Conservation (phyloP, 2,797 vertebrate genomes). For the Coreius guichenoti region DNA sequence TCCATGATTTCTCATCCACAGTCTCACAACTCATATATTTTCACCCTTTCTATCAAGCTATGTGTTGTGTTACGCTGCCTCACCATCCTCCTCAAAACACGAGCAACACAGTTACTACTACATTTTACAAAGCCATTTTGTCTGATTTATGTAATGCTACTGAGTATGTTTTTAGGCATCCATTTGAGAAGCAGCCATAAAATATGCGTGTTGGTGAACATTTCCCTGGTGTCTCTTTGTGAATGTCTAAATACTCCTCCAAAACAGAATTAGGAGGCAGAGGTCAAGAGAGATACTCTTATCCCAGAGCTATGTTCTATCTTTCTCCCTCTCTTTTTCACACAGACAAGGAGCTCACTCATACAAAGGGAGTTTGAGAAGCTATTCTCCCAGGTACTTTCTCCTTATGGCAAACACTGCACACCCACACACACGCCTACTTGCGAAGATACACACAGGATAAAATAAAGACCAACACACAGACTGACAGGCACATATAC, state of each 20-base stretch:
- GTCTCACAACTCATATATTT: slow-evolving; percentile 52
- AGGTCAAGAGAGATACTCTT: slow-evolving; percentile 58
- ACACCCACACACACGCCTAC: slow-evolving; percentile 59
- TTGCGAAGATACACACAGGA: slow-evolving; percentile 40
- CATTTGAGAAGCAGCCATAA: slow-evolving; percentile 32
- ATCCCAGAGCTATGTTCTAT: slow-evolving; percentile 51
- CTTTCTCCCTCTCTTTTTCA: slow-evolving; percentile 17
- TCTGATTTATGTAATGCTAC: slow-evolving; percentile 23
- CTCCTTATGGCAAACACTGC: slow-evolving; percentile 58
- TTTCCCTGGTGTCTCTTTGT: slow-evolving; percentile 35
- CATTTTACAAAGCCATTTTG: slow-evolving; percentile 18
- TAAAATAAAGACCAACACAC: slow-evolving; percentile 45
- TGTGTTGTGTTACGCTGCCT: slow-evolving; percentile 56
- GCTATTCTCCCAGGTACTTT: slow-evolving; percentile 59
- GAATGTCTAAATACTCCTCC: slow-evolving; percentile 39
- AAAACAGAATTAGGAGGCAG: slow-evolving; percentile 48
- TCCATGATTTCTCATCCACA: slow-evolving; percentile 47
- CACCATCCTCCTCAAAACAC: slow-evolving; percentile 48
- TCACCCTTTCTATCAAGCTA: slow-evolving; percentile 49
- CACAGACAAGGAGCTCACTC: slow-evolving; percentile 36
- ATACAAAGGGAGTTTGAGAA: slow-evolving; percentile 59
- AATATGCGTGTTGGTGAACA: slow-evolving; percentile 10
- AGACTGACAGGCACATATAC: slow-evolving; percentile 57
- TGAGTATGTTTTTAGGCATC: slow-evolving; percentile 13
- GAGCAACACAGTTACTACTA: slow-evolving; percentile 38